Base-by-base conservation (phyloP, 2,797 vertebrate genomes). In the Sebastes taczanowskii region DNA sequence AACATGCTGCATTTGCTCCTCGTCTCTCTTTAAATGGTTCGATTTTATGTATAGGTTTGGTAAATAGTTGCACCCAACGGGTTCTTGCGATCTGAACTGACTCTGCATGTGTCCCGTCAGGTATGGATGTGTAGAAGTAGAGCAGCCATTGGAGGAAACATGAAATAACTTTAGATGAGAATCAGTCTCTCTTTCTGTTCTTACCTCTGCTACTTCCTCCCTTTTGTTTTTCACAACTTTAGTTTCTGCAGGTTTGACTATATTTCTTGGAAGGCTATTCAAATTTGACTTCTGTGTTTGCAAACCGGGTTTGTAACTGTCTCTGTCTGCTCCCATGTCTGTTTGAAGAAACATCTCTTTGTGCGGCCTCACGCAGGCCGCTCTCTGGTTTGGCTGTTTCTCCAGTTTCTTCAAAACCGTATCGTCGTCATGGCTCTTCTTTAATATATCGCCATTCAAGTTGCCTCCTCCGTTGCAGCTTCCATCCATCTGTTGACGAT, bases 381-480 rank as follows among this genome's bases (percentile, higher is more conserved):
- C 4, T 49, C 2, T 35, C 9, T 11, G 13, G 5, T 59, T 20
- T 10, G 1, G 1, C 11, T 14, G 10, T 27, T 71, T 52, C 0
- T 30, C 29, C 0, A 0, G 3, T 62, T 38, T 3, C 38, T 23
- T 59, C 7, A 0, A 3, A 11, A 7, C 2, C 0, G 0, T 11
- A 9, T 46, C 3, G 16, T 11, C 1, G 3, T 23, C 25, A 3
- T 0, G 0, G 0, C 1, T 38, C 4, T 11, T 46, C 13, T 34
- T 56, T 16, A n/a, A 23, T 4, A 20, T 1, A 5, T 77, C 68
- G 0, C 52, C 14, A 3, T 70, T 67, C 6, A 53, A n/a, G 25
- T 23, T 32, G 25, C 34, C 11, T 8, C 11, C 25, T 55, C 34
- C 2, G 5, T 5, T 49, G 60, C 5, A 8, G 25, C 30, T 0